A percentile compares a stretch with the other conserved stretches of the same genome.
Conservation (phyloP, 2,888 invertebrate genomes). For the Pteria penguin region DNA sequence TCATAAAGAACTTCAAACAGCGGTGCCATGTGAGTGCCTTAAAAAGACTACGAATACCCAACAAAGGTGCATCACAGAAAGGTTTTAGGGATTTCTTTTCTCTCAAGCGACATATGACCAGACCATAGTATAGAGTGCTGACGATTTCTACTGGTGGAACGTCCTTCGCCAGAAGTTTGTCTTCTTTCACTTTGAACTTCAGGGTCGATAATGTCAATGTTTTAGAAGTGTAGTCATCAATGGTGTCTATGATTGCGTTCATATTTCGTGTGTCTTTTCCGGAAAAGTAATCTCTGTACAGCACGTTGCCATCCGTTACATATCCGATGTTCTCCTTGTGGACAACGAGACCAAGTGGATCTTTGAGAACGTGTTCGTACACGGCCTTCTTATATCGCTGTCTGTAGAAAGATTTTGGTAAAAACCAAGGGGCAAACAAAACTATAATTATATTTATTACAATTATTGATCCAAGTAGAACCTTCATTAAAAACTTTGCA, state of each 20-base stretch:
- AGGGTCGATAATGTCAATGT: conserved; percentile 3
- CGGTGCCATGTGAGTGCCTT: neutral
- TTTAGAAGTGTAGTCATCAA: conserved; percentile 2
- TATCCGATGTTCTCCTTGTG: neutral
- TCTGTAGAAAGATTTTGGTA: conserved; percentile 21
- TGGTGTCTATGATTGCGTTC: neutral
- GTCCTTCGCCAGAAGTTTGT: conserved; percentile 14
- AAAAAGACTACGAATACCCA: too few relatives aligned
- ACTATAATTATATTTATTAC: conserved; percentile 21
- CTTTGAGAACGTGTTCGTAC: conserved; percentile 8
- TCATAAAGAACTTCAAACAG: conserved; percentile 13
- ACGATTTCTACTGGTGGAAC: conserved; percentile 25
- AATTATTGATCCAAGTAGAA: conserved; percentile 17
- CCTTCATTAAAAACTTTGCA: conserved; percentile 5
- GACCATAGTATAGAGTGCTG: conserved; percentile 12
- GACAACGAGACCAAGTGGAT: neutral
- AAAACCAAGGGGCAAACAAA: conserved; percentile 21
- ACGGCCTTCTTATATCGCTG: conserved; percentile 6
- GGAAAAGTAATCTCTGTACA: neutral
- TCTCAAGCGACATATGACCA: conserved; percentile 13
- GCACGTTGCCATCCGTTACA: neutral
- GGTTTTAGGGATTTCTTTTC: conserved; percentile 13
- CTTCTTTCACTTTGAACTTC: conserved; percentile 8
- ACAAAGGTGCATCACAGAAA: conserved; percentile 6
- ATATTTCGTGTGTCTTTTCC: neutral